phyloP scores from a whole-genome alignment of 2,797 vertebrate genomes.

The Poecilia picta region DNA sequence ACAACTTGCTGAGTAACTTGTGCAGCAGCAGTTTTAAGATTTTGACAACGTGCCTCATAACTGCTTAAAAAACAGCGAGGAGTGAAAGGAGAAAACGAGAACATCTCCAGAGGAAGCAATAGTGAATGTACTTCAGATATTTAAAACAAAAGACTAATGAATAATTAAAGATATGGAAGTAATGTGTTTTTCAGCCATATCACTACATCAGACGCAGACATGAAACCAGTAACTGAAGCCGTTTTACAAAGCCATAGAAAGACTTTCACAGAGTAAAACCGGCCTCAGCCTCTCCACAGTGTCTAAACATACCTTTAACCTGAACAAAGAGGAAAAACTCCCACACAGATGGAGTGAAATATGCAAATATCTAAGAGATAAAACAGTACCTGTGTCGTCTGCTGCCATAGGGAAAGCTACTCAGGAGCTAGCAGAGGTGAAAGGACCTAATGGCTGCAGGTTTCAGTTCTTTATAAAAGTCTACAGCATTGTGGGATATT shows the following conservation, averaged over 20 bases:
- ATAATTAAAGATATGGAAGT: too few species aligned
- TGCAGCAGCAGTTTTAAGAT: too few species aligned
- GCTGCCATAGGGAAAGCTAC: conserved; percentile 64
- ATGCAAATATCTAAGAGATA: conserved; percentile 5
- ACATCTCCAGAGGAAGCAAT: too few species aligned
- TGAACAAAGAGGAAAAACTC: not conserved
- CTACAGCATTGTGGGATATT: not conserved
- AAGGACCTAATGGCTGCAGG: conserved; percentile 38
- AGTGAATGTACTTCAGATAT: too few species aligned
- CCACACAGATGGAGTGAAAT: not conserved
- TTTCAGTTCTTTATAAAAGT: conserved; percentile 78
- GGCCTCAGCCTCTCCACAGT: not conserved
- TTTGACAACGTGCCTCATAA: too few species aligned
- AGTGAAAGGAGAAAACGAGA: too few species aligned
- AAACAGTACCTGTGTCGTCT: conserved; percentile 63
- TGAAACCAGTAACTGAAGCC: not conserved
- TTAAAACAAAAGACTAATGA: too few species aligned
- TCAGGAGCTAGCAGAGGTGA: conserved; percentile 34
- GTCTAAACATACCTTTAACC: not conserved
- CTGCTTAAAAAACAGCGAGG: too few species aligned
- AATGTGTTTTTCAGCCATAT: too few species aligned
- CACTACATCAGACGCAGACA: not conserved
- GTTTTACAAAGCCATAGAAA: not conserved
- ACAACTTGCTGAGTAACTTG: too few species aligned
- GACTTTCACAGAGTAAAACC: conserved; percentile 7